Evolutionary conservation across 2,797 vertebrate species (phyloP), one percentile per base, ranked within the genome.

Genomic region (Distichodus sexfasciatus): DNA sequence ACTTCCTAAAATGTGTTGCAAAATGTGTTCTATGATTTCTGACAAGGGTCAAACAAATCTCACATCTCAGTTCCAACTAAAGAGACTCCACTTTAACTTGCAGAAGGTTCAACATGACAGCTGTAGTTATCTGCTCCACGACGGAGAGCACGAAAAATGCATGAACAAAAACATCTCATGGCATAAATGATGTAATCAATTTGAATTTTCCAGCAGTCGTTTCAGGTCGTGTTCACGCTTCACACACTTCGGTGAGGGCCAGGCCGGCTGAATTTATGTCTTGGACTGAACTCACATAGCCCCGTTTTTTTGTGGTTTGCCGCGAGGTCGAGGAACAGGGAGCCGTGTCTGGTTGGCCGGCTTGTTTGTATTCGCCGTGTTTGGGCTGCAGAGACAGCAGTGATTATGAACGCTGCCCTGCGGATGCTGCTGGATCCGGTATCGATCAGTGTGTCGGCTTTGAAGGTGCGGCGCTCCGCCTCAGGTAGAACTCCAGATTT

Each of bases 391-490:
- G 23, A 29, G 54, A 50, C 47, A 33, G 51, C 51, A 40, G 41
- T 33, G 23, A 12, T 69, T 69, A 55, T 65, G 71, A 54, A 64
- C 23, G 35, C 19, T 35, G 26, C 11, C 53, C 17, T 71, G 46
- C 35, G 43, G 33, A 63, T 65, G 21, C 64, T 69, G 58, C 48
- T 40, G 33, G 41, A 48, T 64, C 59, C 44, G 21, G 47, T 54
- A 63, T 76, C 58, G 67, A 77, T 80, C 59, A 41, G 35, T 51
- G n/a, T 50, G 53, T 77, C 61, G 35, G 63, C 44, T 76, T 74
- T 76, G 48, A 70, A 76, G 66, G 66, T 63, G 46, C 50, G 5
- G 41, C 44, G 44, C 33, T 67, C 19, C 73, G 66, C 62, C 62
- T 68, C 46, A 57, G 69, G 69, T 62, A 50, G 38, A 72, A 33